Base-by-base conservation (phyloP, 1,140 invertebrate species). In the Drosophila pseudoananassae region DNA sequence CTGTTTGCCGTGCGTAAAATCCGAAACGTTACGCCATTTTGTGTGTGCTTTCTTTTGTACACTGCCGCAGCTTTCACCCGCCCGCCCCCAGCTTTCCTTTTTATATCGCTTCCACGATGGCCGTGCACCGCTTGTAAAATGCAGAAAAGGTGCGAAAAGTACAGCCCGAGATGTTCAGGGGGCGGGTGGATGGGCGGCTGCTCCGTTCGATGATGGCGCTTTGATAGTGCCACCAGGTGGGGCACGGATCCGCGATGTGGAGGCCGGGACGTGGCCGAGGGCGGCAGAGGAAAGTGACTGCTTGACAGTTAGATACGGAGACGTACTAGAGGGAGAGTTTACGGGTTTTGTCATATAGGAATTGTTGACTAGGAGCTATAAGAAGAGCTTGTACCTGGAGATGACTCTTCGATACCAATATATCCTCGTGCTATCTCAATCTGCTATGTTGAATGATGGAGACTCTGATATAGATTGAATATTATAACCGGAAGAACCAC, bases 1-100 rank as follows among this genome's bases (percentile, higher is more conserved):
- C 66, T 88, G 83, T 88, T 88, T 87, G 83, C 82, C 78, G 82
- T 88, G 83, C 83, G 83, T 88, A 89, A 88, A 88, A 88, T 88
- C 83, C 83, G 83, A 79, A 88, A 88, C 79, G 82, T 88, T 87
- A 82, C 82, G 83, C 83, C 83, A 89, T 88, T 88, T 88, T 83
- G 83, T 88, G 78, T 87, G 83, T 88, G 71, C 83, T 83, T 88
- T 87, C 83, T 88, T 88, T 83, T 85, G 79, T 64, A 53, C 43
- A 40, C 68, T 46, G 31, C 50, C 15, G 36, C 57, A 53, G n/a
- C 65, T 45, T 14, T 38, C 50, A 12, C 8, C 50, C 31, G 15
- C 49, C 14, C 38, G 27, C 51, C 36, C 59, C 14, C 60, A 20
- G 15, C 5, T 6, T 10, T 43, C 38, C 2, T 45, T 45, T 57